Evolutionary conservation across 2,113 vertebrate species (phyloP), one percentile per base, ranked within the genome.

Genomic region (Burhinus bistriatus): DNA sequence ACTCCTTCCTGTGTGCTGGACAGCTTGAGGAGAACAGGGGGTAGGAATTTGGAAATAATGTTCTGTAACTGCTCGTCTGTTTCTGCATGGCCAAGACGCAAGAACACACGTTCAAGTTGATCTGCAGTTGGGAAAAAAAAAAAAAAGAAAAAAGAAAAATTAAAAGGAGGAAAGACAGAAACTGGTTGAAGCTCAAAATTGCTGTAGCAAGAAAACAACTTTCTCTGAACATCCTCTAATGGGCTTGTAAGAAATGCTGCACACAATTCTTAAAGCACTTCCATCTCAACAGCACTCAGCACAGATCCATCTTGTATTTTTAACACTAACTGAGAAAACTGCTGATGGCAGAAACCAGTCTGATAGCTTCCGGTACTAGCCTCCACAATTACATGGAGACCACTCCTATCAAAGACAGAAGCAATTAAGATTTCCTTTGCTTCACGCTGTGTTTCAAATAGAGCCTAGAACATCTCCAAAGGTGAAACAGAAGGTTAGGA

Each of bases 1-100:
- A 99, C 99, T 59, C 99, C 99, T 90, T 99, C 99, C 95, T 99
- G 99, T 45, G 99, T 99, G 71, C 99, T 99, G 94, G 99, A 99
- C 65, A 99, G 98, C 95, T 99, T 99, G 87, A 99, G 99, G 54
- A 99, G 98, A 95, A 99, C 99, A 47, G 99, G 99, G 61, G 99
- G 99, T 14, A 99, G 98, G 84, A 99, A 99, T 97, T 99, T 99
- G 78, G 99, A 99, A 97, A 99, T 99, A 96, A 99, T 99, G 83
- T 98, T 99, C 97, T 99, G 99, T 64, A 99, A 97, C 73, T 99
- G 99, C 22, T 99, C 99, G 75, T 99, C 99, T 64, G 99, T 99
- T 96, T 99, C 99, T 93, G 99, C 99, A 97, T 99, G 99, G 97
- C 99, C 99, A 75, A 99, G 98, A 73, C 99, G 99, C 80, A 99